Evolutionary conservation across 2,888 invertebrate genomes (phyloP), one percentile per base, ranked within the genome.

Genomic region (Abrostola triplasia): DNA sequence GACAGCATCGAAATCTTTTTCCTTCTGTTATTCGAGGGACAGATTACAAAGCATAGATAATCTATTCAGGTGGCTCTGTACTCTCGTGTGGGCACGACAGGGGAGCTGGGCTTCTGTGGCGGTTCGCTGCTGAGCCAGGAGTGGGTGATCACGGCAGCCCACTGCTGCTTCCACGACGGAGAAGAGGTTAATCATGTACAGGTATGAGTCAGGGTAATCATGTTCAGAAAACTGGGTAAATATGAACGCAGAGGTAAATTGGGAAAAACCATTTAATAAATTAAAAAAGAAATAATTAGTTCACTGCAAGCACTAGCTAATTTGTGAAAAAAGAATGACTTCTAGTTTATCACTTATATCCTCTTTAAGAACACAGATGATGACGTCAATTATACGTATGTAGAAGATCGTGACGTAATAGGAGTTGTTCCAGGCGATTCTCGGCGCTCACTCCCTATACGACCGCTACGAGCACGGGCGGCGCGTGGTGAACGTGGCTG

Each of bases 71-170:
- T 91, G 58, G 94, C 94, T 4, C 69, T 94, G 11, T 92, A 93
- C 70, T 74, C 88, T 36, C 89, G 92, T 0, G 91, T 94, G 59
- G 93, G 93, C 1, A 84, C 88, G 0, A 86, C 85, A 0, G 94
- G 92, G 0, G 90, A 90, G 63, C 70, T 92, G 37, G 95, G 94
- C 0, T 95, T 95, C 86, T 95, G 95, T 67, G 95, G 95, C 1
- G 95, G 94, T 0, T 88, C 95, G 0, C 85, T 95, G 12, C 78
- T 95, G 8, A 88, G 90, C 62, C 85, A 76, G 6, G 87, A 92
- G 69, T 95, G 92, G 92, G 90, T 95, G 56, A 76, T 95, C 48
- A 95, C 95, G 0, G 95, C 95, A 0, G 95, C 95, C 0, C 95
- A 95, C 79, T 95, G 95, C 83, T 93, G 92, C 84, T 94, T 89